A percentile compares a stretch with the other conserved stretches of the same genome.
Evolutionary conservation across 2,113 vertebrate species (phyloP).

Genomic region (Macrotus californicus): DNA sequence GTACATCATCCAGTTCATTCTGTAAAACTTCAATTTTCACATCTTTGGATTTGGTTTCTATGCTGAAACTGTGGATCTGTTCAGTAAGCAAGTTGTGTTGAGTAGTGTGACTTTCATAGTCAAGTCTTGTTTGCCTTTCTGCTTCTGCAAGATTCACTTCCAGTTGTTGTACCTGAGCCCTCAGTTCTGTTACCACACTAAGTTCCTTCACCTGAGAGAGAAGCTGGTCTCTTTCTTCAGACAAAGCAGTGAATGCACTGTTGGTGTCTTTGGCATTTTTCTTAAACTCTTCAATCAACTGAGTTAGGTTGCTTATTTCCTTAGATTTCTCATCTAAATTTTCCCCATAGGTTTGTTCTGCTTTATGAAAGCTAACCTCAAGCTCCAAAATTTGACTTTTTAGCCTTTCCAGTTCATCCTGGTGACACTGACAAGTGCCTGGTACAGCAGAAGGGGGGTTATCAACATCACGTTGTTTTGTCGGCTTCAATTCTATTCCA

Average conservation of each 20-base stretch:
- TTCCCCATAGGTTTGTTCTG: slow-evolving; percentile 69
- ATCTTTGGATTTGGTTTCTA: slow-evolving; percentile 85
- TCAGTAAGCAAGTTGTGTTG: slow-evolving; percentile 83
- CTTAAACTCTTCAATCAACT: slow-evolving; percentile 78
- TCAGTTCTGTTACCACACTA: slow-evolving; percentile 60
- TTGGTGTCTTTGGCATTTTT: slow-evolving; percentile 76
- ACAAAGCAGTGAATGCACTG: slow-evolving; percentile 66
- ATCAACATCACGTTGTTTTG: neutral
- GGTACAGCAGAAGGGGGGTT: neutral
- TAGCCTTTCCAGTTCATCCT: slow-evolving; percentile 65
- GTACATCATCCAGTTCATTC: slow-evolving; percentile 82
- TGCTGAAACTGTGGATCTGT: slow-evolving; percentile 85
- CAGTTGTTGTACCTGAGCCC: slow-evolving; percentile 77
- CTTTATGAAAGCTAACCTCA: slow-evolving; percentile 62
- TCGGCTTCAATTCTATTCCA: neutral
- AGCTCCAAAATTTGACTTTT: slow-evolving; percentile 70
- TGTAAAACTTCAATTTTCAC: slow-evolving; percentile 86
- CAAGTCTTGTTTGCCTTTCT: slow-evolving; percentile 77
- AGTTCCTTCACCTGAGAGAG: slow-evolving; percentile 75
- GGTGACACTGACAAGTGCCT: slow-evolving; percentile 27
- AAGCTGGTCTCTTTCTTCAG: slow-evolving; percentile 80
- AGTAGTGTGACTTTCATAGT: slow-evolving; percentile 73
- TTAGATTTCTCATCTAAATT: slow-evolving; percentile 70
- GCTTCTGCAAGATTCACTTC: slow-evolving; percentile 74
- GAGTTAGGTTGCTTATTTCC: slow-evolving; percentile 82